Evolutionary conservation across 2,888 invertebrate genomes (phyloP), one percentile per base, ranked within the genome.

Genomic region (Xanthia togata): DNA sequence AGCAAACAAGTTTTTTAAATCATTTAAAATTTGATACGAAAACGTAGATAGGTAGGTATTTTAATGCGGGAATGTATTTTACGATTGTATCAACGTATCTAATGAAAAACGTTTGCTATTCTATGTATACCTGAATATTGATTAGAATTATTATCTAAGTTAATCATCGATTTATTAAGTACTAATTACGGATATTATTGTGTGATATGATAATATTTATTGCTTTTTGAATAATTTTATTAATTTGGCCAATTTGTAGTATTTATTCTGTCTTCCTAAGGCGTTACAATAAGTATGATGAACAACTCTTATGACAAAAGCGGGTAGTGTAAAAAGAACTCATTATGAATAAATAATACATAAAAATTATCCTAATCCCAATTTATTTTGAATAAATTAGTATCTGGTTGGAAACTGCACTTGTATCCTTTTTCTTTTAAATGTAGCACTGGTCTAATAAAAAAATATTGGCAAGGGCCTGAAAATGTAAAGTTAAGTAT

Each of bases 1-100:
- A 90, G 89, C 85, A 89, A 90, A 89, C 92, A 91, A 91, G 89
- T 92, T 92, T 92, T 81, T 92, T 89, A 91, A 92, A 91, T 90
- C 93, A 93, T 93, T 91, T 91, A 93, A 93, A 94, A 94, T 95
- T 96, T 96, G 95, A 96, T 96, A 96, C 94, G 94, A 96, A 95
- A 93, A 93, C 88, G 93, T 96, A 96, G 96, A 92, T 96, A 96
- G 96, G 95, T 96, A 96, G 96, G 94, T 95, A 96, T 95, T 96
- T 94, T 94, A 96, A 95, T 95, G 96, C 93, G 94, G 93, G 93
- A 94, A 93, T 95, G 93, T 95, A 94, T 93, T 93, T 93, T 93
- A 94, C 93, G 94, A 93, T 92, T 92, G 90, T 92, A 92, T 91
- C 90, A 90, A 92, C 89, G 90, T 91, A 90, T 87, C 88, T 91